A percentile compares a stretch with the other conserved stretches of the same genome.
These are phyloP conservation scores for Sporophila hypoxantha DNA, from an alignment of 2,113 vertebrate genomes.

Conservation along the genomic window DNA sequence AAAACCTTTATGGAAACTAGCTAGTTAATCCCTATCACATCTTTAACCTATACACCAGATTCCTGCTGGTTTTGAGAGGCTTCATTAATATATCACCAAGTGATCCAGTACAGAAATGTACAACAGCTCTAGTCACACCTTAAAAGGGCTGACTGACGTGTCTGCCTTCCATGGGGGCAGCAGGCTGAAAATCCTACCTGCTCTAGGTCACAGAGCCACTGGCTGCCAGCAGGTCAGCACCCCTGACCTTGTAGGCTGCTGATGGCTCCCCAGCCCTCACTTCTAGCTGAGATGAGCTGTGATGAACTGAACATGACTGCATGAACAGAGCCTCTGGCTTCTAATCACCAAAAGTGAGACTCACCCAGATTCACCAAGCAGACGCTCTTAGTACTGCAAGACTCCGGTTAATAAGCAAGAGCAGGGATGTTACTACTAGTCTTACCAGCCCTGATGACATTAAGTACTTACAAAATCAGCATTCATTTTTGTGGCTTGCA, in stretches of 20 bases:
- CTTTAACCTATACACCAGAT: background rate
- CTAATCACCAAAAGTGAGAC: constrained; percentile 1
- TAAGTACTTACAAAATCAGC: constrained; percentile 85
- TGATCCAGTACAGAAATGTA: background rate
- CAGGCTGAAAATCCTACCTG: background rate
- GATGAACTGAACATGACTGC: background rate
- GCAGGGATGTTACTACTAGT: constrained; percentile 29
- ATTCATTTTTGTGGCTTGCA: constrained; percentile 94
- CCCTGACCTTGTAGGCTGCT: background rate
- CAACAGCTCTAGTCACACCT: background rate
- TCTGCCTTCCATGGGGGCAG: background rate
- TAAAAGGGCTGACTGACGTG: background rate
- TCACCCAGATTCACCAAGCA: constrained; percentile 20
- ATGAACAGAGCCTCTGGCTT: background rate
- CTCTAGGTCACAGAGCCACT: background rate
- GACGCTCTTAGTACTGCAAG: background rate
- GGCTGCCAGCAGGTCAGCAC: background rate
- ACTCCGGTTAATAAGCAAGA: constrained; percentile 16
- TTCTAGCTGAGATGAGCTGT: background rate
- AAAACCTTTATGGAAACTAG: background rate
- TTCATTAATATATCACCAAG: background rate
- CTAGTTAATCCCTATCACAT: background rate
- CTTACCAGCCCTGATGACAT: constrained; percentile 7
- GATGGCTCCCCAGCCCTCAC: background rate
- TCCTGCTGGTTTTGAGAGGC: background rate